These are phyloP conservation scores for Typhlichthys eigenmanni DNA, from an alignment of 2,797 vertebrate genomes.

Conservation along the genomic window DNA sequence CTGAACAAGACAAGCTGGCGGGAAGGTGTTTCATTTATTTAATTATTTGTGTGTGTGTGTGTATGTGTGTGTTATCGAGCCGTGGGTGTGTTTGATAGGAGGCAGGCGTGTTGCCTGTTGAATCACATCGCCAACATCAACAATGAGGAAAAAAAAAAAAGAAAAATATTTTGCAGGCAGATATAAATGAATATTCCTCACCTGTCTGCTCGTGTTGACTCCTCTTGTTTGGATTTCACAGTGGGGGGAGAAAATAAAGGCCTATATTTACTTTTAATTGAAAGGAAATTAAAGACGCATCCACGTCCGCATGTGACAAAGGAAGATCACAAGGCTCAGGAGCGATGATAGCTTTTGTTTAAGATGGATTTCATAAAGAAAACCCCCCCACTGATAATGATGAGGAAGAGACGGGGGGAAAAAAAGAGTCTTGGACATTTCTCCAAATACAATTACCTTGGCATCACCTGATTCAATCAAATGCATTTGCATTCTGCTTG, in stretches of 20 bases:
- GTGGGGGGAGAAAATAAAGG: constrained; percentile 80
- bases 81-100: constrained; percentile 63
- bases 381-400: constrained; percentile 81
- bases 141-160: constrained; percentile 36
- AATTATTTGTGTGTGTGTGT: constrained; percentile 9
- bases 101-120: constrained; percentile 74
- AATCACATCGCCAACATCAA: constrained; percentile 78
- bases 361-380: constrained; percentile 86
- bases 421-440: constrained; percentile 84
- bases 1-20: constrained; percentile 64
- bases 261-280: constrained; percentile 88
- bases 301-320: constrained; percentile 84
- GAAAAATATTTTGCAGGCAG: constrained; percentile 52
- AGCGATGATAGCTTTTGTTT: constrained; percentile 86
- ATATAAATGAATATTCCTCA: constrained; percentile 85
- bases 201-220: constrained; percentile 84
- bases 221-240: constrained; percentile 85
- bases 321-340: constrained; percentile 78
- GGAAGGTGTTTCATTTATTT: constrained; percentile 30
- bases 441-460: constrained; percentile 87
- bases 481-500: constrained; percentile 87
- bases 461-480: constrained; percentile 88
- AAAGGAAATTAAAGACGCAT: constrained; percentile 88
- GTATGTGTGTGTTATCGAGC: constrained; percentile 47
- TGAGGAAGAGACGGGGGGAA: constrained; percentile 44